phyloP scores from a whole-genome alignment of 2,113 vertebrate species.

The Pogonocichla stellata region DNA sequence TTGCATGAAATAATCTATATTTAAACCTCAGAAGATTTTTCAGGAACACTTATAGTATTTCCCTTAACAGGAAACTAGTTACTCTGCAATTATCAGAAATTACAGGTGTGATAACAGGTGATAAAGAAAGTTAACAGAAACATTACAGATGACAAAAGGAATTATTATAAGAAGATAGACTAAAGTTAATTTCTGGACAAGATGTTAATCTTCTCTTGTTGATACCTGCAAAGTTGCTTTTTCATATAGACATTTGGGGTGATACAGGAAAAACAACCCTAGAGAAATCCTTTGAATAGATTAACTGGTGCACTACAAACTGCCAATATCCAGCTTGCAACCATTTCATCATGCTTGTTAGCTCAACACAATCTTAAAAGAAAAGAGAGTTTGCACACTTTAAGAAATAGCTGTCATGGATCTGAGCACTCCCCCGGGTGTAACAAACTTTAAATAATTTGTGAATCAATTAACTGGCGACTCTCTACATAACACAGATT shows the following conservation, averaged over 20 bases:
- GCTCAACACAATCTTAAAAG: constrained; percentile 74
- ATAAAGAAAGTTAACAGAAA: not conserved
- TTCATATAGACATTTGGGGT: not conserved
- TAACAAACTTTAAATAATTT: constrained; percentile 98
- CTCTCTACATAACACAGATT: constrained; percentile 90
- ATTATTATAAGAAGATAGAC: not conserved
- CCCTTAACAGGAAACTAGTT: not conserved
- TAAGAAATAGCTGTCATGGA: constrained; percentile 83
- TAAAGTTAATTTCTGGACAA: not conserved
- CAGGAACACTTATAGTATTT: not conserved
- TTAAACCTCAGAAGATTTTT: constrained; percentile 3
- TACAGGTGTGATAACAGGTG: not conserved
- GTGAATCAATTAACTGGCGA: constrained; percentile 96
- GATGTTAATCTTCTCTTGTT: not conserved
- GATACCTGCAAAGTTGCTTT: not conserved
- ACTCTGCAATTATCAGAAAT: constrained; percentile 8
- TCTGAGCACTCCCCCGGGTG: constrained; percentile 85
- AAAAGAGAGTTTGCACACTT: constrained; percentile 81
- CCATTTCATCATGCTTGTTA: constrained; percentile 75
- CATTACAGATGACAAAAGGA: not conserved
- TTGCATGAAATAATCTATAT: not conserved
- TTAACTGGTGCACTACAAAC: not conserved
- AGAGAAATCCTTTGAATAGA: not conserved
- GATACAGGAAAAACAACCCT: not conserved
- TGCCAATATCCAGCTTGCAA: not conserved